Evolutionary conservation across 2,113 vertebrate species (phyloP).

Genomic region (Anolis carolinensis): DNA sequence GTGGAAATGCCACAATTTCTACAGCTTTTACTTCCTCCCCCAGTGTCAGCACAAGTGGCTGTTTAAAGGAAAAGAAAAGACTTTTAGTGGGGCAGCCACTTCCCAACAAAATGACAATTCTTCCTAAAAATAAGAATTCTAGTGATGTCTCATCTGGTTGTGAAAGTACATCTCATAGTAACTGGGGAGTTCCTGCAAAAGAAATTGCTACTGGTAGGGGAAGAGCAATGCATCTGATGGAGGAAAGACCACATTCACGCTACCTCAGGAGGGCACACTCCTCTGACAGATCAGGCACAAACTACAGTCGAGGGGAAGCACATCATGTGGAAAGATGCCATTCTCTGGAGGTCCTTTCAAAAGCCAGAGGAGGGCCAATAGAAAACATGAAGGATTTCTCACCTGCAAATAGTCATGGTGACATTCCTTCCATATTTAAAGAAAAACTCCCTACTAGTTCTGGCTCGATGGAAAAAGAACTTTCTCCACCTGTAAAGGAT

Average conservation of each 20-base stretch:
- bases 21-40: slow-evolving; percentile 81
- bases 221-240: slow-evolving; percentile 64
- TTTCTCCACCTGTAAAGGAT: slow-evolving; percentile 84
- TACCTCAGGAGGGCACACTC: slow-evolving; percentile 92
- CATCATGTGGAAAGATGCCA: slow-evolving; percentile 81
- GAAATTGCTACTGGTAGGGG: slow-evolving; percentile 65
- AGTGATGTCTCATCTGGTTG: slow-evolving; percentile 68
- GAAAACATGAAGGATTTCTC: slow-evolving; percentile 71
- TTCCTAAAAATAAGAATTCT: slow-evolving; percentile 76
- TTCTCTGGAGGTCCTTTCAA: slow-evolving; percentile 85
- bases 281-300: slow-evolving; percentile 82
- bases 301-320: slow-evolving; percentile 57
- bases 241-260: slow-evolving; percentile 84
- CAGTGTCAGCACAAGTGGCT: slow-evolving; percentile 78
- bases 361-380: slow-evolving; percentile 59
- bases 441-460: slow-evolving; percentile 68
- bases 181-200: slow-evolving; percentile 68
- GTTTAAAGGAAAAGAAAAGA: slow-evolving; percentile 84
- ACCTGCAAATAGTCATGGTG: slow-evolving; percentile 65
- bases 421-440: slow-evolving; percentile 75
- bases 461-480: slow-evolving; percentile 70
- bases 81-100: slow-evolving; percentile 84
- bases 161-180: slow-evolving; percentile 70
- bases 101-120: slow-evolving; percentile 87
- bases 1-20: slow-evolving; percentile 97